Evolutionary conservation across 2,113 vertebrate genomes (phyloP), one percentile per base, ranked within the genome.

Genomic region (Tachysurus vachellii): DNA sequence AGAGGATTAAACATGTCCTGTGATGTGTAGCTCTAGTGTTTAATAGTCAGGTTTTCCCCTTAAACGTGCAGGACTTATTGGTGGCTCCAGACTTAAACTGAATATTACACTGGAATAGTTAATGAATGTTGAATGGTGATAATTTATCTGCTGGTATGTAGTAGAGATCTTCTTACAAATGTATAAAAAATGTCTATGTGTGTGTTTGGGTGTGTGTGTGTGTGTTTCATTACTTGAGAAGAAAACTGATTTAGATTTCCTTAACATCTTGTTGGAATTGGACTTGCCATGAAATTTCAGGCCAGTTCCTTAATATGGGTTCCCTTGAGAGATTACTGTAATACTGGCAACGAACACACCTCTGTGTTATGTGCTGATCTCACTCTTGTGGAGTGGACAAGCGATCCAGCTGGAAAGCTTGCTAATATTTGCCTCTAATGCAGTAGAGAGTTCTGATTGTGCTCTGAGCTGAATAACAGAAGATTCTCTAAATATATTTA

Each of bases 241-340:
- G 1, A 2, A 47, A 50, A 50, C 73, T 5, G 3, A 9, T 47
- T 44, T 23, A 73, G 42, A 76, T 76, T 50, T 76, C 4, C 50
- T n/a, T 75, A 47, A 53, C 73, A 77, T 77, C 12, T 77, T 83
- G 44, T 61, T 62, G 50, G 26, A 66, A 42, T 66, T 64, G 80
- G 42, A 82, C 6, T 59, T 44, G 47, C 44, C 62, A 68, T 66
- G 82, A 71, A 50, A 70, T 54, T 36, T 83, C 82, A 54, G 82
- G 82, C 70, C 50, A 54, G 64, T 83, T 83, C n/a, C 81, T 50
- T 3, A 50, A 5, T 31, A 68, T 68, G 19, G 54, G 47, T 36
- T 54, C 64, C 66, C 64, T 62, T 44, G 71, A 85, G 44, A 44
- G 56, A 62, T 85, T 44, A 59, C 42, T 47, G 26, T 59, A 47